phyloP scores from a whole-genome alignment of 2,113 vertebrate species.

The Numenius arquata region DNA sequence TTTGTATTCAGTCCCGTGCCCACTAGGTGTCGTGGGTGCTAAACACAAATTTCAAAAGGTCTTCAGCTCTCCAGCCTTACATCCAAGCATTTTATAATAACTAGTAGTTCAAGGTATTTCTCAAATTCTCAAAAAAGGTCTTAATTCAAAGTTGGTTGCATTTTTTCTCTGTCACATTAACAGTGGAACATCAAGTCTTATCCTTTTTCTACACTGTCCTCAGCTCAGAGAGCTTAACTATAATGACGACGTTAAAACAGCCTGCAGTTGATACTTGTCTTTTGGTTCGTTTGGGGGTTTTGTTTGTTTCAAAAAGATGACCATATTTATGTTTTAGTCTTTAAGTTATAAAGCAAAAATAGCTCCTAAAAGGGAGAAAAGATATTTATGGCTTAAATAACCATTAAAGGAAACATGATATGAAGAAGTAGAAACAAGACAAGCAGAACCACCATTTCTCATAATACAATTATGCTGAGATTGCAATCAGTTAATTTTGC shows the following conservation, averaged over 20 bases:
- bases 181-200: not conserved
- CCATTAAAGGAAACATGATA: not conserved
- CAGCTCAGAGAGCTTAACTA: not conserved
- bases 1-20: not conserved
- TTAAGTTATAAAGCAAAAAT: not conserved
- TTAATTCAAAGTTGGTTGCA: not conserved
- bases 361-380: not conserved
- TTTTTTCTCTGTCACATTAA: not conserved
- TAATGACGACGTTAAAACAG: not conserved
- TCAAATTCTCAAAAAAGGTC: not conserved
- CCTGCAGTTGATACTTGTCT: not conserved
- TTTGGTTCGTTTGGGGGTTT: not conserved
- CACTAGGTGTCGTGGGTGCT: conserved; percentile 63
- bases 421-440: not conserved
- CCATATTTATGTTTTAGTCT: not conserved
- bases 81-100: not conserved
- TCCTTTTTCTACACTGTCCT: not conserved
- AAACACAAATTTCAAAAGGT: conserved; percentile 1
- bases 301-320: not conserved
- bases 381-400: not conserved
- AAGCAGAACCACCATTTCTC: not conserved
- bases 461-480: not conserved
- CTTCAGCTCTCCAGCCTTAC: not conserved
- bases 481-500: not conserved
- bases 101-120: not conserved